Evolutionary conservation across 2,888 invertebrate genomes (phyloP), one percentile per base, ranked within the genome.

Genomic region (Morpho deidamia): DNA sequence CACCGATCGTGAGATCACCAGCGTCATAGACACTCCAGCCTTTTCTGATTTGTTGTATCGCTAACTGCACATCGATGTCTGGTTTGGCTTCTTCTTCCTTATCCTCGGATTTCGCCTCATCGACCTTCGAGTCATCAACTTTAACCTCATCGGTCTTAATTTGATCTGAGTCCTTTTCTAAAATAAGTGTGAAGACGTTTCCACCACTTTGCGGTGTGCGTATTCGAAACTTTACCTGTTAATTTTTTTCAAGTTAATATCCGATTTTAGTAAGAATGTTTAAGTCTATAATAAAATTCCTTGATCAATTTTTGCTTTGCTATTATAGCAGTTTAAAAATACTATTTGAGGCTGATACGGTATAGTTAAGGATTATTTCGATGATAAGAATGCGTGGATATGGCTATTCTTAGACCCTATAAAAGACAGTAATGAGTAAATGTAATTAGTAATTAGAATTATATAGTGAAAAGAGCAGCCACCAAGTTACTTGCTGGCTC

Each of bases 21-120:
- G 94, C 93, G 71, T 94, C 94, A 11, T 91, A 84, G 8, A 91
- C 74, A 50, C 95, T 96, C 97, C 97, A 98, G 0, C 97, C 97
- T 56, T 86, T 83, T 58, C 85, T 77, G 11, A 93, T 88, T 72
- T 91, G 91, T 37, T 71, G 69, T 12, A 80, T 59, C 0, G 87
- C 82, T 23, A 76, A 51, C 0, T 87, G 86, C 50, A 83, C 73
- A 51, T 90, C 87, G 0, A 84, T 64, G 8, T 83, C 78, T 0
- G 75, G 70, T 50, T 73, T 72, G 10, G 44, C 14, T 11, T 66
- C 67, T 38, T 70, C 71, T 35, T 69, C 73, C 45, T 72, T 74
- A 40, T 55, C 53, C 12, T 72, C 71, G 0, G n/a, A 59, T 53
- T 67, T 74, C 0, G 57, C 47, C 4, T 74, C 72, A 9, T 74